Evolutionary conservation across 1,140 invertebrate genomes (phyloP).

Genomic region (Zaprionus africanus): DNA sequence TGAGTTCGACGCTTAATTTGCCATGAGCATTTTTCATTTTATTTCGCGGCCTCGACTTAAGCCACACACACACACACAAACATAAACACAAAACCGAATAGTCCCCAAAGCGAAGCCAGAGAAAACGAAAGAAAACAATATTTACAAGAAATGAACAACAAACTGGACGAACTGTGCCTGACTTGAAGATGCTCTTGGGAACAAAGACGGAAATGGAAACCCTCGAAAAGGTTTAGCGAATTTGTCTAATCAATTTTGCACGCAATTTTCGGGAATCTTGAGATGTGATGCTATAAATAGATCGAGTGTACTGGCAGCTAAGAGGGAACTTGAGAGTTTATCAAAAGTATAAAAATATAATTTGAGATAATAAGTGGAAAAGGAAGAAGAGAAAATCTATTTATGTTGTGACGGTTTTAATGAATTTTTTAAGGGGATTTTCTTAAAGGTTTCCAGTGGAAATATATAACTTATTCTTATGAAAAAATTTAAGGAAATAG

Average conservation of each 20-base stretch:
- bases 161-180: background rate
- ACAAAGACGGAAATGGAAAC: background rate
- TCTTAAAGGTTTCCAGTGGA: too few relatives aligned
- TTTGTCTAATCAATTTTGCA: slow-evolving; percentile 2
- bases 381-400: background rate
- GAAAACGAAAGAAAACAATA: background rate
- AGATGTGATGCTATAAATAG: background rate
- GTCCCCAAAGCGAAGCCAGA: background rate
- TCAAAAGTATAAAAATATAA: slow-evolving; percentile 1
- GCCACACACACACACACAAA: background rate
- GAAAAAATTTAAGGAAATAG: too few relatives aligned
- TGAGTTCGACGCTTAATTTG: slow-evolving; percentile 82
- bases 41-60: slow-evolving; percentile 48
- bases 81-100: background rate
- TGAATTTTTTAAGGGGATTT: background rate
- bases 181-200: slow-evolving; percentile 4
- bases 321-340: background rate
- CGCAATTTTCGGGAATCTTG: background rate
- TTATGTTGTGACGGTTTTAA: background rate
- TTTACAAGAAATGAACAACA: background rate
- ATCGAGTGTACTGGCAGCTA: background rate
- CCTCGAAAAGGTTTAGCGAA: slow-evolving; percentile 2
- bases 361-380: background rate
- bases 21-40: slow-evolving; percentile 80
- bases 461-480: too few relatives aligned